A percentile compares a stretch with the other conserved stretches of the same genome.
phyloP scores from a whole-genome alignment of 2,113 vertebrate genomes.

The Oncorhynchus masou region DNA sequence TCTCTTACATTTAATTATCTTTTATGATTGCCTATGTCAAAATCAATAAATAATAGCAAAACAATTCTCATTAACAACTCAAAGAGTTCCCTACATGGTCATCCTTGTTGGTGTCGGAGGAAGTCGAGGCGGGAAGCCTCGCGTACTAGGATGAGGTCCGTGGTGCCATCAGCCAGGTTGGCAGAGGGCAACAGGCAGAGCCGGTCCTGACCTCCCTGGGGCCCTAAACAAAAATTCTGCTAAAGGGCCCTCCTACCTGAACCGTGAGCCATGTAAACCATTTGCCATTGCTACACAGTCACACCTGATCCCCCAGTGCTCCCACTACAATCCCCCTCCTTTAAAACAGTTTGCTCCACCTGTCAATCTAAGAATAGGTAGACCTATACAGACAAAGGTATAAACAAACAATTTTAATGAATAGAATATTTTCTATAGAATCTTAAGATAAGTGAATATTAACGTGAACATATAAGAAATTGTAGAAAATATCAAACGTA shows the following conservation, averaged over 20 bases:
- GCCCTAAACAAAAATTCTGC: too few relatives aligned
- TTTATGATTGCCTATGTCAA: background rate
- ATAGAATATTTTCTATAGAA: too few relatives aligned
- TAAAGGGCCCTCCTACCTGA: too few relatives aligned
- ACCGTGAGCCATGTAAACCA: too few relatives aligned
- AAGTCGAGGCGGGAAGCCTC: constrained; percentile 92
- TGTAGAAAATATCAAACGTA: background rate
- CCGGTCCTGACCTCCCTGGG: constrained; percentile 17
- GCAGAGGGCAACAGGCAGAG: constrained; percentile 93
- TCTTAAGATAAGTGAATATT: too few relatives aligned
- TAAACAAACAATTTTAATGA: too few relatives aligned
- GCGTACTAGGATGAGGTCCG: constrained; percentile 90
- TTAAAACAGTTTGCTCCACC: too few relatives aligned
- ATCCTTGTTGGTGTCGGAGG: constrained; percentile 83
- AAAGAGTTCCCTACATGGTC: constrained; percentile 78
- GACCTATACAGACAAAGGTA: too few relatives aligned
- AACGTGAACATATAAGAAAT: background rate
- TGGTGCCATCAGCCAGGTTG: constrained; percentile 90
- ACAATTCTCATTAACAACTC: background rate
- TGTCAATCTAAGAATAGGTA: too few relatives aligned
- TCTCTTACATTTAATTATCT: background rate
- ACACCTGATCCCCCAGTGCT: too few relatives aligned
- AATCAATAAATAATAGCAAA: background rate
- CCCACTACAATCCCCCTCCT: too few relatives aligned
- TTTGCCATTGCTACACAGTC: too few relatives aligned